A percentile compares a stretch with the other conserved stretches of the same genome.
Conservation (phyloP, 2,797 vertebrate genomes). For the Allobates femoralis region DNA sequence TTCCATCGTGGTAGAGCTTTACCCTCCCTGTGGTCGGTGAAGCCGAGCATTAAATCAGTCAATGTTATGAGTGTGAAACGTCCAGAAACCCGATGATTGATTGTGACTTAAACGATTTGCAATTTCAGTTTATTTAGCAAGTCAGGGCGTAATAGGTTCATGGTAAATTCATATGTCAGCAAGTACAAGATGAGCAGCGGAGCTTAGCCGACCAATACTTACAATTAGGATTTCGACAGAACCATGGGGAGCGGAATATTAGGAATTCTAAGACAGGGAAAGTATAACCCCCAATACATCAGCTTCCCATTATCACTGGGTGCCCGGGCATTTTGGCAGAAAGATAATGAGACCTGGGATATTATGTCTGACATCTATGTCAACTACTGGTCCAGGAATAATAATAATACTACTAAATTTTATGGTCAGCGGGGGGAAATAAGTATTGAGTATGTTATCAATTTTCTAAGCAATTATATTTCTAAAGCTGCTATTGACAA, state of each 20-base stretch:
- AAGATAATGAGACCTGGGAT: neutral
- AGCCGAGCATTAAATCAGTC: neutral
- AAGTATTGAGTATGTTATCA: too few species aligned
- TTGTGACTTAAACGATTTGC: slow-evolving; percentile 41
- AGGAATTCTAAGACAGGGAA: neutral
- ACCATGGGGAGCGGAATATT: neutral
- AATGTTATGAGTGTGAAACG: neutral
- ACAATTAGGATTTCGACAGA: slow-evolving; percentile 42
- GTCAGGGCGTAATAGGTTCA: slow-evolving; percentile 44
- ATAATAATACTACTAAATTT: too few species aligned
- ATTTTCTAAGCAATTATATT: too few species aligned
- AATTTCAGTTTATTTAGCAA: slow-evolving; percentile 49
- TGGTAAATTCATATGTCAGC: slow-evolving; percentile 54
- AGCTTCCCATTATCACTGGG: neutral
- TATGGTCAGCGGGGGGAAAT: too few species aligned
- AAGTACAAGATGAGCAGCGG: slow-evolving; percentile 36
- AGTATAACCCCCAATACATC: neutral
- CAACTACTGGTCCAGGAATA: too few species aligned
- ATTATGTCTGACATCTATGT: too few species aligned
- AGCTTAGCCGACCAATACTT: slow-evolving; percentile 40
- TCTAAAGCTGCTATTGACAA: too few species aligned
- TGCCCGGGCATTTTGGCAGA: neutral
- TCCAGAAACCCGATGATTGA: slow-evolving; percentile 6
- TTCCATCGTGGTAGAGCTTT: neutral
- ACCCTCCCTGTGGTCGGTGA: neutral